Evolutionary conservation across 1,140 invertebrate genomes (phyloP).

Genomic region (Drosophila triauraria): DNA sequence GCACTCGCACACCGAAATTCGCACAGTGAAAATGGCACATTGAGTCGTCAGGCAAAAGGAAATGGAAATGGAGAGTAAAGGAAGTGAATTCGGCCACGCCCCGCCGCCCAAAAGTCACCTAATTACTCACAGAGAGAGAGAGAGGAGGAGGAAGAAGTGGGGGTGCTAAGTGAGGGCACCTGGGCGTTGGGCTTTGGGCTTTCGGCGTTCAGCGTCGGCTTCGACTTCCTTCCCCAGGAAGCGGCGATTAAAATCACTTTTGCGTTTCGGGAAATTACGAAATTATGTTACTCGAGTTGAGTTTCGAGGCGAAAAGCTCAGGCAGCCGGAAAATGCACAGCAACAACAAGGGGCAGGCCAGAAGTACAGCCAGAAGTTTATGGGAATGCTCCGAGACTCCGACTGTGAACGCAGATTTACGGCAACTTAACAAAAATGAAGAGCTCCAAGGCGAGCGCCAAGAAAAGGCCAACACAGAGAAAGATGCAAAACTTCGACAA

Average conservation of each 20-base stretch:
- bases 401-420: conserved; percentile 42
- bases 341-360: conserved; percentile 14
- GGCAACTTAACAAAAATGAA: conserved; percentile 51
- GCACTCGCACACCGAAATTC: conserved; percentile 12
- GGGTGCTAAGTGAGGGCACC: conserved; percentile 26
- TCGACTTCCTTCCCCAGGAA: conserved; percentile 46
- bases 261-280: conserved; percentile 74
- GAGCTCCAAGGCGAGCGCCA: not conserved
- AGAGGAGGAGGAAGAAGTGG: not conserved
- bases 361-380: conserved; percentile 3
- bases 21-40: conserved; percentile 39
- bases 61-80: conserved; percentile 10
- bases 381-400: conserved; percentile 13
- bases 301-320: conserved; percentile 30
- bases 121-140: conserved; percentile 32
- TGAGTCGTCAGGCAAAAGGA: conserved; percentile 37
- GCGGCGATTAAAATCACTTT: conserved; percentile 79
- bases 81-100: conserved; percentile 20
- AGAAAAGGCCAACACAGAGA: conserved; percentile 26
- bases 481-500: conserved; percentile 62
- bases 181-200: conserved; percentile 3
- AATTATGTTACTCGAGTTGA: conserved; percentile 73
- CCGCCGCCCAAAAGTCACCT: conserved; percentile 28
- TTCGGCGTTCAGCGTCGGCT: conserved; percentile 3
- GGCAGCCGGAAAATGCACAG: conserved; percentile 72